phyloP scores from a whole-genome alignment of 2,888 invertebrate species.

The Mesorhabditis spiculigera region DNA sequence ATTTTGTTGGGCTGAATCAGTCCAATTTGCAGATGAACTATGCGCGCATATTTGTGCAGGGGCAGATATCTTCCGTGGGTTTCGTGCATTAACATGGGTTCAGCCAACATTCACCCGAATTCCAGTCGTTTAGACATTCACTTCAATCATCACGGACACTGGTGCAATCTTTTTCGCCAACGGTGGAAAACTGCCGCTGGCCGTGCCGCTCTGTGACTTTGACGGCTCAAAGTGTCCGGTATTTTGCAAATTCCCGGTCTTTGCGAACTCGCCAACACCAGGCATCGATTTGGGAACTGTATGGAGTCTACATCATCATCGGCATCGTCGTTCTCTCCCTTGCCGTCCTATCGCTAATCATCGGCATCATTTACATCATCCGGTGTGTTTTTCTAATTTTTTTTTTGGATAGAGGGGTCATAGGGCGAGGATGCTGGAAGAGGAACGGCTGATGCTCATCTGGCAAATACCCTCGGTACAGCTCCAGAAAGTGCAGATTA shows the following conservation, averaged over 20 bases:
- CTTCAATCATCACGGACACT: slow-evolving; percentile 16
- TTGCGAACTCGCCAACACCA: neutral
- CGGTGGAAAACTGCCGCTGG: slow-evolving; percentile 18
- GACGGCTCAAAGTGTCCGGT: slow-evolving; percentile 17
- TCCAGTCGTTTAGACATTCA: slow-evolving; percentile 23
- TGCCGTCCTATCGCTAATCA: neutral
- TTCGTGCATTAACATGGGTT: neutral
- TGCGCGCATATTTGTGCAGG: neutral
- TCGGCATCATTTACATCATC: slow-evolving; percentile 1
- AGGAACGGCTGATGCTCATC: slow-evolving; percentile 23
- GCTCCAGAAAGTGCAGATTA: slow-evolving; percentile 5
- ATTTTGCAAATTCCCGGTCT: no score
- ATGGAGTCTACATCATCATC: neutral
- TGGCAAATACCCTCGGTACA: slow-evolving; percentile 28
- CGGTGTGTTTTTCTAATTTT: neutral
- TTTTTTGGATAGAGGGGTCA: neutral
- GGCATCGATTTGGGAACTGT: neutral
- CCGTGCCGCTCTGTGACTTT: slow-evolving; percentile 30
- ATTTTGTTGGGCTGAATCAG: slow-evolving; percentile 11
- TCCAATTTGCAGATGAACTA: neutral
- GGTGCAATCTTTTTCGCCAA: slow-evolving; percentile 25
- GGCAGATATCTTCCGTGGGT: neutral
- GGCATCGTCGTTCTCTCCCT: neutral
- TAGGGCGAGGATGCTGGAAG: slow-evolving; percentile 24
- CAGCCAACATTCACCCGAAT: no score